These are phyloP conservation scores for Lampropteryx suffumata DNA, from an alignment of 2,888 invertebrate species.

Conservation along the genomic window DNA sequence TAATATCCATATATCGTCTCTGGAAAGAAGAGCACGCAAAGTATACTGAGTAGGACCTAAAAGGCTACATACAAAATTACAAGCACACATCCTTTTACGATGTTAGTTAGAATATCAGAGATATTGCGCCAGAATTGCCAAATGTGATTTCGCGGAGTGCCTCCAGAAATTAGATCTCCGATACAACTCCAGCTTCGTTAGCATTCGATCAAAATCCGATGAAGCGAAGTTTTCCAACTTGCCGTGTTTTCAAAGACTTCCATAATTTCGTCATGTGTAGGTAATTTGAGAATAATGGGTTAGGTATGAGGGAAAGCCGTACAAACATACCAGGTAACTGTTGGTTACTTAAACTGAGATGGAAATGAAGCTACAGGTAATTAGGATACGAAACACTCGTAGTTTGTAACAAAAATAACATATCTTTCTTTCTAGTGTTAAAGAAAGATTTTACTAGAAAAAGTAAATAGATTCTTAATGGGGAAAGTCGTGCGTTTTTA, in stretches of 20 bases:
- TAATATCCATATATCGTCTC: too few relatives aligned
- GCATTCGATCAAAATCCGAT: constrained; percentile 25
- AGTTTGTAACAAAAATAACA: too few relatives aligned
- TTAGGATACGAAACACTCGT: too few relatives aligned
- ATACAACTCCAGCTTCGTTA: constrained; percentile 25
- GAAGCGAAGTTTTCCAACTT: constrained; percentile 16
- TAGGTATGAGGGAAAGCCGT: background rate
- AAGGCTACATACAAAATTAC: background rate
- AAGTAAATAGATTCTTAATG: too few relatives aligned
- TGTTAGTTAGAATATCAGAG: constrained; percentile 12
- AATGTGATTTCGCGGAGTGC: constrained; percentile 19
- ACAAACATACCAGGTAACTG: background rate
- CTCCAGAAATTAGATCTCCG: constrained; percentile 21
- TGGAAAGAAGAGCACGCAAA: too few relatives aligned
- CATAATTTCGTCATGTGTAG: constrained; percentile 7
- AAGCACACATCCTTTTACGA: background rate
- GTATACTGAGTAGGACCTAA: too few relatives aligned
- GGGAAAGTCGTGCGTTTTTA: too few relatives aligned
- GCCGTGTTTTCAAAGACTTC: constrained; percentile 13
- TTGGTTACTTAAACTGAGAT: constrained; percentile 1
- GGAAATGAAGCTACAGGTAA: background rate
- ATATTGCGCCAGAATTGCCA: constrained; percentile 17
- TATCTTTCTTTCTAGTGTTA: too few relatives aligned
- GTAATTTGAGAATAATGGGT: constrained; percentile 7
- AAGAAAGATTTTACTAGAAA: too few relatives aligned